Evolutionary conservation across 2,797 vertebrate genomes (phyloP).

Genomic region (Diplodus puntazzo): DNA sequence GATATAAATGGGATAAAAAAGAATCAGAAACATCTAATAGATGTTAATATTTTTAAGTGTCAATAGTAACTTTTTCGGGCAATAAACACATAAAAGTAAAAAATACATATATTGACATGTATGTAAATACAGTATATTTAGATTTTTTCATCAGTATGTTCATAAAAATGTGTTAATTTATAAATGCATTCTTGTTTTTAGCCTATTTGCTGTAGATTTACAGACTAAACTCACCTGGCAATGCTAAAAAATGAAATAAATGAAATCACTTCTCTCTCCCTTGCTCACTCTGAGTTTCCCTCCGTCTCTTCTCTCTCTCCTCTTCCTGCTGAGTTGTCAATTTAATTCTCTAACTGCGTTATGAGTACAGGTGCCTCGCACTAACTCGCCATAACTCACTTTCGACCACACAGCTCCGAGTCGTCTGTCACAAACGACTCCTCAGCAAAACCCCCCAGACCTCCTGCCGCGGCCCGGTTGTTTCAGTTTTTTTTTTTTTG

Average conservation of each 20-base stretch:
- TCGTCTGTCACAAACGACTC: background rate
- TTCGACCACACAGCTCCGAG: conserved; percentile 5
- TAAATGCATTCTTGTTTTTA: background rate
- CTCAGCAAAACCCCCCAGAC: conserved; percentile 3
- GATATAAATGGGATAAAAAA: too few relatives aligned
- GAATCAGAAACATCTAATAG: too few relatives aligned
- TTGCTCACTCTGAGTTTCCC: background rate
- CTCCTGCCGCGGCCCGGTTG: background rate
- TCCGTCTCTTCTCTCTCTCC: background rate
- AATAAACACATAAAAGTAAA: too few relatives aligned
- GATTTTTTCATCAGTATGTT: too few relatives aligned
- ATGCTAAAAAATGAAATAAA: background rate
- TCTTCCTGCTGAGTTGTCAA: conserved; percentile 4
- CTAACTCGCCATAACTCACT: background rate
- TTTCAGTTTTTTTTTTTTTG: background rate
- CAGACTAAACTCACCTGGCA: background rate
- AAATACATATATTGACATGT: too few relatives aligned
- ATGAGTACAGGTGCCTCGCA: background rate
- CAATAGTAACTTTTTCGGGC: too few relatives aligned
- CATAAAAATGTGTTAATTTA: too few relatives aligned
- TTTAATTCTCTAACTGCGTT: conserved; percentile 11
- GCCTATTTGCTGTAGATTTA: background rate
- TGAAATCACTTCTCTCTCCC: background rate
- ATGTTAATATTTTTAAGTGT: too few relatives aligned
- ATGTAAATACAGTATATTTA: too few relatives aligned